Conservation (phyloP, 2,888 invertebrate genomes). For the Uropetala carovei region DNA sequence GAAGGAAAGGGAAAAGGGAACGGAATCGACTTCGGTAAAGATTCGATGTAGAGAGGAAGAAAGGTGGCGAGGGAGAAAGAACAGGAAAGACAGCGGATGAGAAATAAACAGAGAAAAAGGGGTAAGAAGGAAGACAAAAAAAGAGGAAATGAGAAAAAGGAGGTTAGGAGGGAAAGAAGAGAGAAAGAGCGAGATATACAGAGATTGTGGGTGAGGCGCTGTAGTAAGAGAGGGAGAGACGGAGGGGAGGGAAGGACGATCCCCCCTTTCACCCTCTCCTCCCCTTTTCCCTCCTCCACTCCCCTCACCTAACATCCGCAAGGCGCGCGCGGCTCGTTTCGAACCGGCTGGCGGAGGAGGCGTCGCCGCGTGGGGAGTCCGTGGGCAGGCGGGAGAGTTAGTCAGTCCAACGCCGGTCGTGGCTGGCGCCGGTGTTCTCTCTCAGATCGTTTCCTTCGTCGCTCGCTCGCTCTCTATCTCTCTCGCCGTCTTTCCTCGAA, state of each 20-base stretch:
- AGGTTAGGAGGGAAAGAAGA: no score
- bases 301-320: background rate
- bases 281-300: background rate
- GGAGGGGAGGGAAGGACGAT: background rate
- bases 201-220: background rate
- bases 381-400: background rate
- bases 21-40: no score
- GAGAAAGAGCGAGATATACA: no score
- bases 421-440: conserved; percentile 34
- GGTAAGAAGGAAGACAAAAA: no score
- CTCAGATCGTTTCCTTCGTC: background rate
- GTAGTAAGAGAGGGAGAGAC: background rate
- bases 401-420: conserved; percentile 44
- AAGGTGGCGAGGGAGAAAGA: no score
- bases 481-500: background rate
- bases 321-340: conserved; percentile 39
- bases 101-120: no score
- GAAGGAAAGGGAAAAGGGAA: no score
- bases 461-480: background rate
- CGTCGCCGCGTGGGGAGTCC: conserved; percentile 18
- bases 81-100: no score
- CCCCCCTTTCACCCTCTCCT: background rate
- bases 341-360: conserved; percentile 27
- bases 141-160: no score
- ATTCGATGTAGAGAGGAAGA: no score